These are phyloP conservation scores for Mungos mungo DNA, from an alignment of 2,113 vertebrate species.

Conservation along the genomic window DNA sequence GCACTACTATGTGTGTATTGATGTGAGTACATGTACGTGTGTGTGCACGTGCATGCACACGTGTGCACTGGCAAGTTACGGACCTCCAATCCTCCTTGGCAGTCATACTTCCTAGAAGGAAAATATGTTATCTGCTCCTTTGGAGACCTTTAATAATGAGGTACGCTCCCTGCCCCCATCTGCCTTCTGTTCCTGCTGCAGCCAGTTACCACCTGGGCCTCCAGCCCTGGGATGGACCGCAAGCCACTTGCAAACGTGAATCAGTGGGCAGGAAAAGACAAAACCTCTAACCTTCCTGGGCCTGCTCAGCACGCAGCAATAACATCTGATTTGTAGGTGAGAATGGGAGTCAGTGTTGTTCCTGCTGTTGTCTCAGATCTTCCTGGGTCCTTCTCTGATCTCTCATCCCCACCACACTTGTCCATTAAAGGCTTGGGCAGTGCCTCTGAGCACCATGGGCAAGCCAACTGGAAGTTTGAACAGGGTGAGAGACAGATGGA, in stretches of 20 bases:
- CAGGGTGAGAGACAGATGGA: neutral
- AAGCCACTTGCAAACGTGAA: slow-evolving; percentile 22
- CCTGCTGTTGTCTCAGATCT: neutral
- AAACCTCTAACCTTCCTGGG: neutral
- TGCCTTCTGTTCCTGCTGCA: neutral
- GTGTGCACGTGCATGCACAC: rapidly evolving
- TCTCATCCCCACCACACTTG: neutral
- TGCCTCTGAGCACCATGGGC: neutral
- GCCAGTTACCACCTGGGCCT: neutral
- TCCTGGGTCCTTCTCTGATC: neutral
- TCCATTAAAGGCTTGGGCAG: neutral
- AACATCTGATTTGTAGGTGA: neutral
- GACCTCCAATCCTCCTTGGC: neutral
- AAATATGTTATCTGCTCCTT: neutral
- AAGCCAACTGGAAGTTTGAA: neutral
- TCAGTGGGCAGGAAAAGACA: neutral
- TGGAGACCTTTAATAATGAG: neutral
- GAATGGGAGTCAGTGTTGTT: neutral
- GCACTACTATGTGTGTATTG: neutral
- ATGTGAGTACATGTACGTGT: neutral
- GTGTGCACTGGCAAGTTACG: neutral
- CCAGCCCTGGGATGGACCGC: neutral
- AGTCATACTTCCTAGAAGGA: slow-evolving; percentile 1
- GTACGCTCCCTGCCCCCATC: neutral
- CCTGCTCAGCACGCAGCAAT: neutral